Evolutionary conservation across 2,113 vertebrate genomes (phyloP).

Genomic region (Semicossyphus pulcher): DNA sequence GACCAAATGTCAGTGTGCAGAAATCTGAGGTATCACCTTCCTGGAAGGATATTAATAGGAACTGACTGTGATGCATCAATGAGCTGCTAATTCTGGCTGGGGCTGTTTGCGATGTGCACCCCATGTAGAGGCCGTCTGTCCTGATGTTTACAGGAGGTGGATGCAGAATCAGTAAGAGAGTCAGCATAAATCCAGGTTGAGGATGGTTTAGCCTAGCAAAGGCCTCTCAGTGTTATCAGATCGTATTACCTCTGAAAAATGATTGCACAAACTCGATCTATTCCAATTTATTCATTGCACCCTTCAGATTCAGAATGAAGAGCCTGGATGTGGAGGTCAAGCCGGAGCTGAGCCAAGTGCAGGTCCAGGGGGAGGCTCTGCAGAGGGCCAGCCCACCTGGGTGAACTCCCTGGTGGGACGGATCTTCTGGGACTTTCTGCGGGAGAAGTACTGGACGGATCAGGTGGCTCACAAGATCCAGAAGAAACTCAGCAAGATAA

Average conservation of each 20-base stretch:
- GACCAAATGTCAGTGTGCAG: constrained; percentile 31
- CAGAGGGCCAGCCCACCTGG: constrained; percentile 77
- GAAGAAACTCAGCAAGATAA: constrained; percentile 90
- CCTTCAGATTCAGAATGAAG: constrained; percentile 65
- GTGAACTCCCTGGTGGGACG: constrained; percentile 86
- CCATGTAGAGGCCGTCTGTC: neutral
- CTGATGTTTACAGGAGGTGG: neutral
- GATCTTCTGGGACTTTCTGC: constrained; percentile 90
- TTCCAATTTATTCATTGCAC: accelerated
- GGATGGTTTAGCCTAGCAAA: neutral
- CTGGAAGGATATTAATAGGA: constrained; percentile 35
- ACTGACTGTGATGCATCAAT: constrained; percentile 8
- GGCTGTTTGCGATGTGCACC: constrained; percentile 4
- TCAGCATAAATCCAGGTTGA: neutral
- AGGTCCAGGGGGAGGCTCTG: constrained; percentile 7
- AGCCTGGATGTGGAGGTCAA: constrained; percentile 17
- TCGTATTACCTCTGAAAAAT: neutral
- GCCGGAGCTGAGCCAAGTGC: constrained; percentile 40
- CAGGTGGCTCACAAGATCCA: constrained; percentile 89
- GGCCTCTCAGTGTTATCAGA: neutral
- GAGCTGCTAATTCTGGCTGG: constrained; percentile 6
- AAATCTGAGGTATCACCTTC: constrained; percentile 50
- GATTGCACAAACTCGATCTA: neutral
- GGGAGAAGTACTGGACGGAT: constrained; percentile 87
- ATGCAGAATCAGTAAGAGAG: constrained; percentile 3